Base-by-base conservation (phyloP, 2,888 invertebrate species). In the Protodeltote pygarga region DNA sequence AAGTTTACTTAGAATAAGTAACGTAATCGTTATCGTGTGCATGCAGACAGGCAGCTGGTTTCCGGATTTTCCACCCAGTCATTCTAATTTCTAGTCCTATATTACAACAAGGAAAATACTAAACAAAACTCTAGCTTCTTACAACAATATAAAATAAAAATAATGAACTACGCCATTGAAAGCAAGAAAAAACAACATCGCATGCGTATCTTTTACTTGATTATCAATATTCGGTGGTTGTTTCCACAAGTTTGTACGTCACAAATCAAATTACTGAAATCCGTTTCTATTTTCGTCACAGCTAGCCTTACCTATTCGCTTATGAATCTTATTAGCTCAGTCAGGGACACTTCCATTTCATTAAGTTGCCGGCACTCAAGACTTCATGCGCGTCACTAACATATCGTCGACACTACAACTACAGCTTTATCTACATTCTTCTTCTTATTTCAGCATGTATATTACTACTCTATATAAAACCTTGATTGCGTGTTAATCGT, bases 211-310 rank as follows among this genome's bases (percentile, higher is more conserved):
- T 16, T 20, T 39, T 23, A 29, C 31, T 38, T 8, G 6, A 38
- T 38, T 33, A 46, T 27, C 34, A 32, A 10, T 29, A 32, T 38
- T 55, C 45, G 29, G 3, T 21, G 31, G n/a, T 6, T 9, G 32
- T 50, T 58, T 48, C 34, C 35, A 49, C 42, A 49, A 51, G 31
- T 40, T 51, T 20, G 19, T 37, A 51, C 59, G 59, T 58, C 62
- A 64, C 58, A 48, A 62, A 70, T 70, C 58, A 55, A 67, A 67
- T 71, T 72, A 72, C 50, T 32, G 17, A 51, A 62, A 55, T 60
- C 45, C 53, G 44, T 52, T 61, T 46, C 55, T 71, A 71, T 71
- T 65, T 69, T 52, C 15, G 55, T 39, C 53, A 9, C n/a, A 20
- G 25, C 29, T 33, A 37, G 49, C 40, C 29, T 59, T 57, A n/a